phyloP scores from a whole-genome alignment of 2,888 invertebrate genomes.

The Griposia aprilina region DNA sequence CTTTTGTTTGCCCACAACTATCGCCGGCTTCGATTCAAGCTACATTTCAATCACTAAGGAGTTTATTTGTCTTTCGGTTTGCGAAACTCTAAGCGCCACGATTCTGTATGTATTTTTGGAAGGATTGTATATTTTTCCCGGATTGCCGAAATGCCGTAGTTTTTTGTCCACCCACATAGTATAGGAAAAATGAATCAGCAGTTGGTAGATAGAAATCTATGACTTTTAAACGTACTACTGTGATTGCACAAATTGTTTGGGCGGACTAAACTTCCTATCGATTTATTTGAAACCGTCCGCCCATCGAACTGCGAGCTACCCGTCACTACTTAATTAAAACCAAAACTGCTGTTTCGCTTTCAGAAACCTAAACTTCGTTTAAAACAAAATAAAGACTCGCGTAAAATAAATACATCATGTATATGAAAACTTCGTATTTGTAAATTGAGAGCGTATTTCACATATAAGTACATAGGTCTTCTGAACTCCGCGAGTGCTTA shows the following conservation, averaged over 20 bases:
- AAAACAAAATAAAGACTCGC: not conserved
- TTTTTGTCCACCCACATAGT: not conserved
- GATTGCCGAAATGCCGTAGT: not conserved
- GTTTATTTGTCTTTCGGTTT: slow-evolving; percentile 32
- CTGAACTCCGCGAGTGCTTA: not conserved
- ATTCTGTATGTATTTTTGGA: not conserved
- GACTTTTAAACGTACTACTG: not conserved
- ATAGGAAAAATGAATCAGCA: not conserved
- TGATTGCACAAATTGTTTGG: not conserved
- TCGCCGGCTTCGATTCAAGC: slow-evolving; percentile 46
- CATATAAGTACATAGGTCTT: not conserved
- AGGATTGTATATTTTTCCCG: not conserved
- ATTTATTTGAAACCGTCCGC: slow-evolving; percentile 9
- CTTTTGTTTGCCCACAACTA: slow-evolving; percentile 66
- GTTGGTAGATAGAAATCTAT: not conserved
- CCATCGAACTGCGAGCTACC: not conserved
- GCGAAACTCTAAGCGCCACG: not conserved
- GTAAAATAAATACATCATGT: not conserved
- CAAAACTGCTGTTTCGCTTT: not conserved
- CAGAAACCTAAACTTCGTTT: not conserved
- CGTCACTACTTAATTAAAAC: not conserved
- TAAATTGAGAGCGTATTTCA: not conserved
- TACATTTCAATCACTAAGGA: slow-evolving; percentile 22
- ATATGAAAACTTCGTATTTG: not conserved
- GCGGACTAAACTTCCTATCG: not conserved